Base-by-base conservation (phyloP, 2,888 invertebrate species). In the Nomada goodeniana region DNA sequence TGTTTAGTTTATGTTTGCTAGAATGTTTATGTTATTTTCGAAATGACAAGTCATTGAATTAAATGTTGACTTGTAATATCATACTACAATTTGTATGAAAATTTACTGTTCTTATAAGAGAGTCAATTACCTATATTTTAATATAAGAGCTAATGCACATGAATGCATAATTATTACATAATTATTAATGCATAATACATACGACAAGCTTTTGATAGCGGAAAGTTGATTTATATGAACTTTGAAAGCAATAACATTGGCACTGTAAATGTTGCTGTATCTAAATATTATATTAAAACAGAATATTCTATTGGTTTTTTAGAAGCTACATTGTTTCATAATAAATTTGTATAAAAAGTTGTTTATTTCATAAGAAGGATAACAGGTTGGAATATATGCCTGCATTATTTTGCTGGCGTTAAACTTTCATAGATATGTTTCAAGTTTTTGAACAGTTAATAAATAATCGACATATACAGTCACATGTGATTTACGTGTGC, bases 81-180 rank as follows among this genome's bases (percentile, higher is more conserved):
- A 9, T 10, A 47, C 15, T 47, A 3, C n/a, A 20, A 18, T 23
- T 20, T 44, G 15, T 44, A 44, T 57, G 23, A 44, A 57, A 47
- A 29, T 26, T 29, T 15, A 57, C 42, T 52, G 42, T 75, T 52
- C 59, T 53, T 52, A 20, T 44, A 29, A 50, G 47, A 53, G 63
- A 65, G 20, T 42, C 44, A 74, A n/a, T 44, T 23, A 60, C 29
- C 52, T 60, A 13, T 65, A 29, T 73, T 26, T 29, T 26, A 50
- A 20, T 23, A 13, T 53, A 55, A 44, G 3, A 65, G 15, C 15
- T 13, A 20, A 57, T 20, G 18, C 29, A 52, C 15, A 29, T 20
- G 36, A 57, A 44, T 29, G 57, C 18, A 50, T 44, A 60, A 67
- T 59, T 57, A 71, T 36, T 52, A 64, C 23, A 42, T 47, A 65